Percentiles rank a stretch among this genome's conserved stretches.
These are phyloP conservation scores for Monopis laevigella DNA, from an alignment of 2,888 invertebrate species.

Conservation along the genomic window DNA sequence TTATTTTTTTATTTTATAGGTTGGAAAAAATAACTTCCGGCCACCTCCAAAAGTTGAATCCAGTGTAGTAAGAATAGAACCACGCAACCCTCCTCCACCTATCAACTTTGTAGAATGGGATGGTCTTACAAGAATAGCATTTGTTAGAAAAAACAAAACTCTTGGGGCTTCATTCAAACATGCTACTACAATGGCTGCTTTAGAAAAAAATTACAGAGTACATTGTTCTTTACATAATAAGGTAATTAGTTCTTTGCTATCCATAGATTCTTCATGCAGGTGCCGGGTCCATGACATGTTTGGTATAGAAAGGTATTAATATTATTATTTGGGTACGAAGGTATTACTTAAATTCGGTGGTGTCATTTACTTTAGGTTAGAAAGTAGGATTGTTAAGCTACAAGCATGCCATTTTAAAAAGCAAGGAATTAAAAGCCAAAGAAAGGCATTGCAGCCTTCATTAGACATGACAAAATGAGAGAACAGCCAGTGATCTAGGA, in stretches of 20 bases:
- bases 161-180: conserved; percentile 90
- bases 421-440: too few species aligned
- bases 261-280: too few species aligned
- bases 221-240: conserved; percentile 88
- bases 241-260: conserved; percentile 33
- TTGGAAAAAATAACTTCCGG: conserved; percentile 97
- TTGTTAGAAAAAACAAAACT: conserved; percentile 97
- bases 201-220: conserved; percentile 91
- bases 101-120: conserved; percentile 99
- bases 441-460: too few species aligned
- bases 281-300: too few species aligned
- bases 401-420: too few species aligned
- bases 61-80: conserved; percentile 96
- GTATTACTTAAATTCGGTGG: too few species aligned
- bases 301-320: too few species aligned
- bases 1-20: conserved; percentile 54
- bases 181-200: conserved; percentile 79
- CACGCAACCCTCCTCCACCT: conserved; percentile 95
- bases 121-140: conserved; percentile 93
- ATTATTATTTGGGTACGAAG: too few species aligned
- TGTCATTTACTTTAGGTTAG: too few species aligned
- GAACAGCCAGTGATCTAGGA: too few species aligned
- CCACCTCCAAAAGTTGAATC: conserved; percentile 99
- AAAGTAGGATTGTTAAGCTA: too few species aligned
- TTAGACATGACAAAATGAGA: too few species aligned